Evolutionary conservation across 2,797 vertebrate species (phyloP).

Genomic region (Tinamus major): DNA sequence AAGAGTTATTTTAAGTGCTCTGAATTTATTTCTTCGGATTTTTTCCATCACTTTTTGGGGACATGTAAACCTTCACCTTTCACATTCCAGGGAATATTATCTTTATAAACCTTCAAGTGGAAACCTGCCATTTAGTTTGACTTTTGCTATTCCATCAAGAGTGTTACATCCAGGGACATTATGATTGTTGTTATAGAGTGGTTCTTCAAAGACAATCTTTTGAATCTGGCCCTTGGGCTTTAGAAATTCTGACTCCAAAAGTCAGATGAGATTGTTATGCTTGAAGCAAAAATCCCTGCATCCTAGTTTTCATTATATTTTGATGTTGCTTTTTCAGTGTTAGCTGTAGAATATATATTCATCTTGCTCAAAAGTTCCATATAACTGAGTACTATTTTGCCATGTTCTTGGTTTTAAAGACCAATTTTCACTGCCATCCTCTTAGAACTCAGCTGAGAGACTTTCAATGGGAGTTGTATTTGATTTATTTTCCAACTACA

Average conservation of each 20-base stretch:
- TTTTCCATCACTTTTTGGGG: background rate
- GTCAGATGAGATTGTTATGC: background rate
- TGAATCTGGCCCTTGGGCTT: background rate
- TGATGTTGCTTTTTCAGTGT: background rate
- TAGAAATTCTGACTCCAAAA: background rate
- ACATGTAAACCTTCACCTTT: background rate
- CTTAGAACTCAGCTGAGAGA: slow-evolving; percentile 14
- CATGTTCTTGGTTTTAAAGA: background rate
- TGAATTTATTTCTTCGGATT: background rate
- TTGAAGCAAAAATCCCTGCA: background rate
- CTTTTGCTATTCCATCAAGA: background rate
- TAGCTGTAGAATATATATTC: background rate
- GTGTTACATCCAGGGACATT: background rate
- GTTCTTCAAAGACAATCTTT: background rate
- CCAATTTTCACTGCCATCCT: background rate
- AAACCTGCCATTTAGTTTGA: background rate
- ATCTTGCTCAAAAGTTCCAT: background rate
- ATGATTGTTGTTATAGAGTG: rapidly evolving
- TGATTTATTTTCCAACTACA: slow-evolving; percentile 19
- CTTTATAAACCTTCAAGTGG: background rate
- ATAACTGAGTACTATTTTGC: background rate
- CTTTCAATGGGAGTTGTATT: background rate
- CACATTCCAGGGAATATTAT: background rate
- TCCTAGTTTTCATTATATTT: background rate
- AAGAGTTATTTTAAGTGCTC: background rate